Base-by-base conservation (phyloP, 2,113 vertebrate species). In the Epinephelus fuscoguttatus region DNA sequence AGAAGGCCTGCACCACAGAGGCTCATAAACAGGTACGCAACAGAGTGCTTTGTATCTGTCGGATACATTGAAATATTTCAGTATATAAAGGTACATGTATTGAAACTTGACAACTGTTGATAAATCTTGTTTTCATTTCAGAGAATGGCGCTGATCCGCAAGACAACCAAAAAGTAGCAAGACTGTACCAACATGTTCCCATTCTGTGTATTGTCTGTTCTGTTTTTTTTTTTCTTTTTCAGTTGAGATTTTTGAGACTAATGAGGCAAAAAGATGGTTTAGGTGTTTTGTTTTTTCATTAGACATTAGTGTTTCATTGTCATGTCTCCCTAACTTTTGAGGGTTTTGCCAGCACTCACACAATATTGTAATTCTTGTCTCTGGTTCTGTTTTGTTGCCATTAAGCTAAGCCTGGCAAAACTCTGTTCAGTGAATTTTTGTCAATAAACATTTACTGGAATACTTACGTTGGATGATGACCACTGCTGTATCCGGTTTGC, bases 121-220 rank as follows among this genome's bases (percentile, higher is more conserved):
- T 79, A 14, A 64, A 8, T 60, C 73, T 69, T 79, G 0, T 84
- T 94, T 62, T 90, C 2, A 2, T 95, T 96, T 11, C 96, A 99
- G 98, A 98, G 98, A 93, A 99, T 99, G 98, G 98, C 98, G 81
- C 86, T 99, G 96, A 99, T 99, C 89, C 98, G 98, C 92, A 99
- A 99, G 95, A 99, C 98, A 40, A 98, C 97, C 94, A 99, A 99
- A 97, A 99, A 99, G 93, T 99, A 99, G 88, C 82, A 88, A 67
- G 79, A 83, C 56, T 64, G 70, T 64, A 70, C 71, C 56, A 49
- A 69, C 80, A 80, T 83, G 85, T 76, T 82, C 75, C 70, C 78
- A 78, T 59, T 79, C 59, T 87, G 78, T 85, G 0, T 78, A 27
- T 72, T 81, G 1, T 82, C 25, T 75, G 75, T 52, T 30, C 61